Evolutionary conservation across 2,797 vertebrate genomes (phyloP), one percentile per base, ranked within the genome.

Genomic region (Myotis planiceps): DNA sequence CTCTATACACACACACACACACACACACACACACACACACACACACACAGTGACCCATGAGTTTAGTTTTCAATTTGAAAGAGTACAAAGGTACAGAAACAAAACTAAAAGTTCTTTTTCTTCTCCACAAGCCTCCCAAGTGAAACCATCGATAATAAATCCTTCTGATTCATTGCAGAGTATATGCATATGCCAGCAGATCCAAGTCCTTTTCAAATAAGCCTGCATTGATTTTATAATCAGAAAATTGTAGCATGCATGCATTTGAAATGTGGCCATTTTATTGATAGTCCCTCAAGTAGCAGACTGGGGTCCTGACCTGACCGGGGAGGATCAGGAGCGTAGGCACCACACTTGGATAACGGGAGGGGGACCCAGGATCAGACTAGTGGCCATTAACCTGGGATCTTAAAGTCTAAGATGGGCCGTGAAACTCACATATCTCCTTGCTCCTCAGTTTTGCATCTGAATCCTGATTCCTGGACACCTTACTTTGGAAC

Each of bases 161-260:
- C 74, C 42, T 88, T 72, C 60, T 90, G 88, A 89, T 92, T 95
- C 90, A 90, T 53, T 79, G 87, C 53, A 66, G 74, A n/a, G 47
- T 72, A 66, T 29, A 49, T 85, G 87, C 76, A 42, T 49, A 75
- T 82, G 81, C 45, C 78, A 80, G 93, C 78, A 80, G 65, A 86
- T 92, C 39, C 72, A 68, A 86, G 88, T 55, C 74, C 76, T 88
- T 53, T 25, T 82, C 76, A 90, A 78, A 92, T 90, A 97, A 92
- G 75, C 16, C 18, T n/a, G n/a, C 82, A 95, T 95, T 95, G 96
- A 97, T 90, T 97, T 97, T 97, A 75, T 79, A 55, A 88, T 95
- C 81, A 93, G 78, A 90, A 96, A 93, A 94, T 86, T 86, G 53
- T 72, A 93, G 79, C 78, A 79, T 51, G 79, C 42, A 83, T 3